Evolutionary conservation across 2,888 invertebrate genomes (phyloP), one percentile per base, ranked within the genome.

Genomic region (Cacoxenus indagator): DNA sequence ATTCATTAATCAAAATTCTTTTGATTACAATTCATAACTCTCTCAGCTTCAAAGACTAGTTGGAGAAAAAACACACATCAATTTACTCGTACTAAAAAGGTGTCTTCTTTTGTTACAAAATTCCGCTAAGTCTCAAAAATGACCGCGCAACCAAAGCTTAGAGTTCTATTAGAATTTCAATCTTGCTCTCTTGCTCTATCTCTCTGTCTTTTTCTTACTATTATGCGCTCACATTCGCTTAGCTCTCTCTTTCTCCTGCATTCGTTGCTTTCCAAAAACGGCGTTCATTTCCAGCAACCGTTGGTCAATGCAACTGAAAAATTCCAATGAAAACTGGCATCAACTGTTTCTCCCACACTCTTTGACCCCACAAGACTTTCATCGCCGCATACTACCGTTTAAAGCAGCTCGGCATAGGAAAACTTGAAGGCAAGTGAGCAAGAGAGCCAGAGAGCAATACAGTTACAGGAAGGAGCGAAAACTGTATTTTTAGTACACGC

Each of bases 171-270:
- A 6, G 9, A 64, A 29, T 64, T 48, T 48, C 27, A 26, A 24
- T 24, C 29, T 29, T 29, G n/a, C 65, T 46, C 43, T 31, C 54
- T 65, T 31, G 19, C 26, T 6, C 31, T n/a, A 29, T 17, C 61
- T 46, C 61, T 66, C 6, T 1, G 31, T 54, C 14, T 59, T 61
- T 54, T 11, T 22, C 54, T 59, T 22, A 1, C 4, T 29, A 11
- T 67, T 67, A 67, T 65, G 71, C 57, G 9, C 22, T 22, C 66
- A 24, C 66, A 14, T 65, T 67, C 68, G 66, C 57, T 43, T 45
- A 19, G 57, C 31, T 51, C 54, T 54, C 46, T 54, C 51, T 51
- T 17, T 17, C 11, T 6, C 27, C 9, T 27, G 46, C 17, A 6
- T 45, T 14, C 65, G 14, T 51, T 29, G 65, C 72, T 57, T 55